Base-by-base conservation (phyloP, 2,888 invertebrate species). In the Hyppa rectilinea region DNA sequence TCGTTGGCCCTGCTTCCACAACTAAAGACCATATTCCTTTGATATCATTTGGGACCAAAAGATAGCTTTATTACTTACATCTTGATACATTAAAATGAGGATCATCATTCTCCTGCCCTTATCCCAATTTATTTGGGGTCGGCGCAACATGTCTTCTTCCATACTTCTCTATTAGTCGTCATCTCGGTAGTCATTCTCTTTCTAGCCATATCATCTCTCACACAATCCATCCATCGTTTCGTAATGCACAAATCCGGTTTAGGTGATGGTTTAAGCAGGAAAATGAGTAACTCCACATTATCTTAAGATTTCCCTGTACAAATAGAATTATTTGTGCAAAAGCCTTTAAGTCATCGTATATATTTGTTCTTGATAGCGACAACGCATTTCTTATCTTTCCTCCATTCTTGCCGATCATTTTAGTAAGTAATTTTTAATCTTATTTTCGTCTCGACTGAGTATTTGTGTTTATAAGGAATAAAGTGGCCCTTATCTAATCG, bases 401-500 rank as follows among this genome's bases (percentile, higher is more conserved):
- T 59, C 7, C n/a, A 40, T 68, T 29, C 34, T 53, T 53, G 23
- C 59, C n/a, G 12, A 31, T 31, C 49, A 67, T 73, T 50, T 1
- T 40, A 45, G 52, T 67, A 47, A 34, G 34, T 60, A 29, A 38
- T 43, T 60, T 67, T 38, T 70, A 45, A 74, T 74, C 71, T 61
- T 56, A 49, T 55, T 77, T 70, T 78, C 2, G 60, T 78, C 59
- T 77, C 43, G 26, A 38, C 20, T 45, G 45, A 12, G 50, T 74
- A 69, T 74, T 60, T 43, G 40, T 29, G n/a, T 52, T 17, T 36
- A 31, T 55, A 26, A 56, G 23, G 20, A 55, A 43, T 31, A 4
- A 10, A 31, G 23, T 20, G 10, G n/a, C n/a, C 23, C 2, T 69
- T 38, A 78, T 77, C 74, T 74, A 45, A 74, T 74, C 74, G 77